Base-by-base conservation (phyloP, 2,888 invertebrate species). In the Apotomis betuletana region DNA sequence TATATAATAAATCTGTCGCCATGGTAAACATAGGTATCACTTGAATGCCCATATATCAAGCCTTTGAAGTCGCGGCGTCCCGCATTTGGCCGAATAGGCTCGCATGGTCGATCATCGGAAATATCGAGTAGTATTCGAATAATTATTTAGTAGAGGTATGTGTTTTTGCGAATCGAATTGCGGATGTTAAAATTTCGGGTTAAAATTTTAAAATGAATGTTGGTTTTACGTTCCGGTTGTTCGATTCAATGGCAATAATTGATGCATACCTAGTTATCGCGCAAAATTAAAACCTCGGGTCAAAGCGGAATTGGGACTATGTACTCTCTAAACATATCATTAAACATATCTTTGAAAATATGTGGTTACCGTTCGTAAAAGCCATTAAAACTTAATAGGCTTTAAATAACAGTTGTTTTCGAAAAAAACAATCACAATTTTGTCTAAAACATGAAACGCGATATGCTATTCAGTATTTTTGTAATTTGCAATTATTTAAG, bases 51-150 rank as follows among this genome's bases (percentile, higher is more conserved):
- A 5, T 27, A 61, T 57, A 49, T 51, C 38, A 55, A 36, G 46
- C 61, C 60, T 61, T 69, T 69, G 68, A 69, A 44, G 46, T 60
- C 54, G 68, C 61, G n/a, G 60, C 46, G 5, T 9, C 41, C 44
- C 68, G 61, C 46, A 55, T 69, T 54, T 13, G 52, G 10, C 59
- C 27, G n/a, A 55, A 61, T 36, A 54, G 36, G 46, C 59, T 9
- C 46, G 36, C 15, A 8, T 10, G 60, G 27, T 38, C 44, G 68
- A 27, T 36, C 61, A 55, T 36, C 51, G 51, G 52, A 36, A 15
- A 49, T 60, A 61, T 61, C 38, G 46, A 49, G 54, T 55, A 55
- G 55, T 13, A 61, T 46, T 64, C 54, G 54, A 54, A 15, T 64
- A 54, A 54, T 64, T 64, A 15, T 64, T 64, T 46, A 15, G 63